phyloP scores from a whole-genome alignment of 1,140 invertebrate species.

The Ladona fulva region DNA sequence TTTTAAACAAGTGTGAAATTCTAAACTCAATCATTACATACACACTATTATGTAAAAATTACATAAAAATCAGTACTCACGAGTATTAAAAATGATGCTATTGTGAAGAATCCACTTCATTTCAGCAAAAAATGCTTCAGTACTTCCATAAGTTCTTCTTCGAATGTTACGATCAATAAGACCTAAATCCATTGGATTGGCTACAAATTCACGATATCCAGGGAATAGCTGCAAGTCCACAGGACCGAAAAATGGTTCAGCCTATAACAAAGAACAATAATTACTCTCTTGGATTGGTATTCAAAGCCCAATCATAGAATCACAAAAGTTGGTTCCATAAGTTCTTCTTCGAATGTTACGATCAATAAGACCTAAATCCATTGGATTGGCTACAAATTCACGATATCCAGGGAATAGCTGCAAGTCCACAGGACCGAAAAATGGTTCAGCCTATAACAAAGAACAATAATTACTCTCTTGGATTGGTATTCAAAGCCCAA shows the following conservation, averaged over 20 bases:
- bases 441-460: slow-evolving; percentile 50
- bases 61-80: slow-evolving; percentile 42
- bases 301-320: too few species aligned
- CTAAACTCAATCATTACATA: too few species aligned
- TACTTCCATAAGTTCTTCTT: slow-evolving; percentile 72
- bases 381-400: slow-evolving; percentile 74
- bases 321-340: too few species aligned
- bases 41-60: too few species aligned
- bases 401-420: slow-evolving; percentile 59
- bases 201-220: slow-evolving; percentile 68
- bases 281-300: neutral
- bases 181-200: slow-evolving; percentile 75
- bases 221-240: slow-evolving; percentile 58
- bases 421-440: slow-evolving; percentile 61
- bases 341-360: slow-evolving; percentile 63
- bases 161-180: slow-evolving; percentile 68
- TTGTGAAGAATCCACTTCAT: slow-evolving; percentile 90
- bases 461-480: slow-evolving; percentile 12
- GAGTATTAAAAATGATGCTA: slow-evolving; percentile 78
- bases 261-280: slow-evolving; percentile 32
- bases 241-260: slow-evolving; percentile 61
- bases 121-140: slow-evolving; percentile 80
- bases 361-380: slow-evolving; percentile 68
- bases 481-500: too few species aligned
- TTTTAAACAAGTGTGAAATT: too few species aligned